phyloP scores from a whole-genome alignment of 2,797 vertebrate species.

The Poliocrania exsul region DNA sequence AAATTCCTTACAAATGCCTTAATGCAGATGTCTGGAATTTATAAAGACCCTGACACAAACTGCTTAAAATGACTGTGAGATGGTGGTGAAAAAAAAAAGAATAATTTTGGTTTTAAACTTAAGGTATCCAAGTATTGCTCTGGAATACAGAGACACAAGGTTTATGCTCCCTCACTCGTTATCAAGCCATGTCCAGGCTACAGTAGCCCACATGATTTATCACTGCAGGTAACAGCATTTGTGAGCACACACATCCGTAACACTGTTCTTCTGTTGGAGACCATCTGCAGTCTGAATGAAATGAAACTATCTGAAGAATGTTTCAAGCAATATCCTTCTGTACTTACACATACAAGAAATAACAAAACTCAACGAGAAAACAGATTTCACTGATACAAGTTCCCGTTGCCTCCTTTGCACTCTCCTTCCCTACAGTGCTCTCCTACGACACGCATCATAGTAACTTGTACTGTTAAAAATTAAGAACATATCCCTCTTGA shows the following conservation, averaged over 20 bases:
- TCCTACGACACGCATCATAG: slow-evolving; percentile 87
- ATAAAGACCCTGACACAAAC: slow-evolving; percentile 5
- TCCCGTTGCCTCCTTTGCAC: not conserved
- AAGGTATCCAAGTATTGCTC: not conserved
- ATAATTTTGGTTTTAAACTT: not conserved
- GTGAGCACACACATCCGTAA: not conserved
- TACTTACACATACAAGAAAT: not conserved
- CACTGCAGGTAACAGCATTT: not conserved
- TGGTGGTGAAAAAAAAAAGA: not conserved
- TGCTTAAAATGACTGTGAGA: not conserved
- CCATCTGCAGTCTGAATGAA: not conserved
- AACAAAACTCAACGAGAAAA: not conserved
- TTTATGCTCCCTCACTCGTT: not conserved
- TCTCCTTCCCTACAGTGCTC: slow-evolving; percentile 55
- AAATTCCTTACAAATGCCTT: not conserved
- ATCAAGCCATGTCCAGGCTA: not conserved
- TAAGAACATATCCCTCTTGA: slow-evolving; percentile 90
- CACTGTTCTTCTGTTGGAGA: not conserved
- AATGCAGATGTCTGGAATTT: not conserved
- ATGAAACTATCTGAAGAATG: not conserved
- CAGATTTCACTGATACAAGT: not conserved
- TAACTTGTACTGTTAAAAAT: slow-evolving; percentile 88
- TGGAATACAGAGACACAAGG: not conserved
- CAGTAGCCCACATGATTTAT: slow-evolving; percentile 18
- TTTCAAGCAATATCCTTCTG: slow-evolving; percentile 11